phyloP scores from a whole-genome alignment of 2,888 invertebrate genomes.

The Andrena fulva region DNA sequence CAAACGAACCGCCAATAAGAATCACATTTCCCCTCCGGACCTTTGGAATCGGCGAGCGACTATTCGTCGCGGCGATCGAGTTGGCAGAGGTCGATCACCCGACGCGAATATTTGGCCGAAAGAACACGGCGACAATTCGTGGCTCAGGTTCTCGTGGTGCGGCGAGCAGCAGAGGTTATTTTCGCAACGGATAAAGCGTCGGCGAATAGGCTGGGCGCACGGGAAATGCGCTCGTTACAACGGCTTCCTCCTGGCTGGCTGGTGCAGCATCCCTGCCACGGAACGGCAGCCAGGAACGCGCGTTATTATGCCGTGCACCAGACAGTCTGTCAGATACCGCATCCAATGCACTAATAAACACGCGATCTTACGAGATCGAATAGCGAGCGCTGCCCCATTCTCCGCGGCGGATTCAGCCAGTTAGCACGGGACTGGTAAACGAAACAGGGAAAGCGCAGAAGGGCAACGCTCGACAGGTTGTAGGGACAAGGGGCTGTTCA shows the following conservation, averaged over 20 bases:
- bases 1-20: too few species aligned
- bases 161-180: slow-evolving; percentile 28
- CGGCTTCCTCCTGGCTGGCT: slow-evolving; percentile 56
- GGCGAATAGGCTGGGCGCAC: slow-evolving; percentile 41
- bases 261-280: slow-evolving; percentile 21
- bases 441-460: not conserved
- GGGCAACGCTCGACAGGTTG: not conserved
- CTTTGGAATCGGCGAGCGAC: too few species aligned
- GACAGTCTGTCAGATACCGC: slow-evolving; percentile 27
- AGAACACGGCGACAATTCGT: not conserved
- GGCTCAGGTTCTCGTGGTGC: not conserved
- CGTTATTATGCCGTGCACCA: slow-evolving; percentile 48
- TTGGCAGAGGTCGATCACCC: too few species aligned
- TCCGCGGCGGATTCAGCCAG: not conserved
- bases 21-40: too few species aligned
- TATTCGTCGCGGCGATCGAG: too few species aligned
- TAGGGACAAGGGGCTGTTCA: too few species aligned
- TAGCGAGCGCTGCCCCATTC: not conserved
- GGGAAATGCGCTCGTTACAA: slow-evolving; percentile 62
- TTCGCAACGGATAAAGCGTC: slow-evolving; percentile 47
- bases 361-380: slow-evolving; percentile 46
- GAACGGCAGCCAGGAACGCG: slow-evolving; percentile 44
- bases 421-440: not conserved
- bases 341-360: slow-evolving; percentile 47
- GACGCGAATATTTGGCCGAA: too few species aligned